phyloP scores from a whole-genome alignment of 2,113 vertebrate species.

The Cricetomys ansorgei region DNA sequence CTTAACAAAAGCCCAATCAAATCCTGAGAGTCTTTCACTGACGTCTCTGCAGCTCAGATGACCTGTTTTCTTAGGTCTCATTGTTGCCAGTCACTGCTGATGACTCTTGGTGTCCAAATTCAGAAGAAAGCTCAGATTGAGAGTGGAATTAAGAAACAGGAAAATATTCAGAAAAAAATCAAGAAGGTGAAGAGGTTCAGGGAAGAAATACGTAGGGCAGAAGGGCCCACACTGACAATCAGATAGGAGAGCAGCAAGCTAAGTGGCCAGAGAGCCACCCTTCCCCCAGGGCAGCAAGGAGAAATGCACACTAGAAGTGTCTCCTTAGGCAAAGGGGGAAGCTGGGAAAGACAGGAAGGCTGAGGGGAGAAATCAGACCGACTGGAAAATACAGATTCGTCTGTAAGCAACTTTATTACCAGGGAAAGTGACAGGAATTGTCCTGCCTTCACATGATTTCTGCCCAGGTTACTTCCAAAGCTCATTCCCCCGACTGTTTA shows the following conservation, averaged over 20 bases:
- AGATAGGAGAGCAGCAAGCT: too few relatives aligned
- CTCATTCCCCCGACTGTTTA: background rate
- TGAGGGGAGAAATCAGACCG: background rate
- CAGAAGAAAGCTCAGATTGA: slow-evolving; percentile 32
- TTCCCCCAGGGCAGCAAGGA: background rate
- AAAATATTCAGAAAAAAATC: background rate
- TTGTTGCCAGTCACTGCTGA: slow-evolving; percentile 56
- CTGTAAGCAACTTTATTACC: background rate
- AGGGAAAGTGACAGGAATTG: background rate
- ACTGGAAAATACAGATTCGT: background rate
- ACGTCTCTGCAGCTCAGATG: slow-evolving; percentile 67
- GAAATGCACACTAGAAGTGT: accelerated
- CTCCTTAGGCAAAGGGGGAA: background rate
- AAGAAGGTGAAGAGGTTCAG: background rate
- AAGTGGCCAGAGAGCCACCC: accelerated
- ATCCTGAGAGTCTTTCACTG: slow-evolving; percentile 64
- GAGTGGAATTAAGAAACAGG: background rate
- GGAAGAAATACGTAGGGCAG: background rate
- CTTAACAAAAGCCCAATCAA: slow-evolving; percentile 75
- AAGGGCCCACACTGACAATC: background rate
- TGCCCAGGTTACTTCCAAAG: background rate
- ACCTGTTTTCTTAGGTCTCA: slow-evolving; percentile 77
- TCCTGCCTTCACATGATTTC: background rate
- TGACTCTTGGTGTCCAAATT: slow-evolving; percentile 49
- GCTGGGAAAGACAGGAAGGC: background rate